phyloP scores from a whole-genome alignment of 1,140 invertebrate species.

The Halesus radiatus region DNA sequence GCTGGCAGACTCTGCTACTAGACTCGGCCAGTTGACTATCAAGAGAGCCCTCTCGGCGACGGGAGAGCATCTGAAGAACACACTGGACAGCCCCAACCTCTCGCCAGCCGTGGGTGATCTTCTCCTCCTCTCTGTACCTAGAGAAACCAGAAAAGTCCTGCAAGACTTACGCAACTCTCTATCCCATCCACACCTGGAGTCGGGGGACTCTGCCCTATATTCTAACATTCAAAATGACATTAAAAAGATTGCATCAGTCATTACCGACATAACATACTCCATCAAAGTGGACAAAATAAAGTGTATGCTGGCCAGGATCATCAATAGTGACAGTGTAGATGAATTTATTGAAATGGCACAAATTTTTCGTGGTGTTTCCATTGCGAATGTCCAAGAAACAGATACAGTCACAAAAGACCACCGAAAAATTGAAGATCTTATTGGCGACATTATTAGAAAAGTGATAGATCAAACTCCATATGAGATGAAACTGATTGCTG shows the following conservation, averaged over 20 bases:
- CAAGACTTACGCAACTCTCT: conserved; percentile 1
- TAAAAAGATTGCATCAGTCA: neutral
- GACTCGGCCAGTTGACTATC: neutral
- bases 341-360: neutral
- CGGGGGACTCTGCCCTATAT: neutral
- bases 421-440: neutral
- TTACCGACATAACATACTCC: neutral
- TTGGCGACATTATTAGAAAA: neutral
- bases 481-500: neutral
- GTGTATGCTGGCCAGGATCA: neutral
- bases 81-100: conserved; percentile 3
- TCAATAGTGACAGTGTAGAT: neutral
- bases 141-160: conserved; percentile 2
- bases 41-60: neutral
- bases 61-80: conserved; percentile 26
- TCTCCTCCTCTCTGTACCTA: neutral
- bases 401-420: neutral
- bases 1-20: neutral
- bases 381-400: neutral
- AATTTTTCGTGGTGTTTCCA: neutral
- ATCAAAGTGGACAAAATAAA: conserved; percentile 8
- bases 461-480: neutral
- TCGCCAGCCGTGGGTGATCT: neutral
- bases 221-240: neutral
- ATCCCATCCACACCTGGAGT: neutral